Evolutionary conservation across 2,113 vertebrate genomes (phyloP), one percentile per base, ranked within the genome.

Genomic region (Pseudonaja textilis): DNA sequence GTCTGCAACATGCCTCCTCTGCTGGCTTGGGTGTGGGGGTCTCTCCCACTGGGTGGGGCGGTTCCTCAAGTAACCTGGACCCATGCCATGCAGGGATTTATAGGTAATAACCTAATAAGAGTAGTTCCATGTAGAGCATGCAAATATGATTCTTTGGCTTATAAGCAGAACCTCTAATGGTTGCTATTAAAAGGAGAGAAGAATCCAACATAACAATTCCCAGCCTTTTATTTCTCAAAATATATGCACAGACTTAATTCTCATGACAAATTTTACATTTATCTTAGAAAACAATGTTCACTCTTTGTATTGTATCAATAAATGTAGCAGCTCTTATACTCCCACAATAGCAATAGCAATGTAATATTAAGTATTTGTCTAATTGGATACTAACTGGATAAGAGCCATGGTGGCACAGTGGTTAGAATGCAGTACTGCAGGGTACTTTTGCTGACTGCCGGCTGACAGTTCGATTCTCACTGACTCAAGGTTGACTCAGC

Each of bases 251-350:
- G 52, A 69, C n/a, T 52, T 88, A 59, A 10, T 92, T 69, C n/a
- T 91, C 85, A 50, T 87, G 29, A 87, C 85, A 91, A 61, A 81
- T 39, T 42, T 34, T 81, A 91, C 34, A 91, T 20, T 91, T 54
- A 42, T 4, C 12, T 56, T 57, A 85, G 52, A 85, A 69, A 92
- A 92, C 56, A 91, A 91, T 23, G 26, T 39, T 92, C 91, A 69
- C 11, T 64, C 56, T 92, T 54, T 87, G n/a, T 81, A 91, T 18
- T 88, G 45, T 42, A 88, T 64, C 22, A 26, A 61, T 56, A 92
- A 92, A n/a, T 26, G 11, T 69, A 54, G 86, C 85, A 64, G 45
- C 45, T 57, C 56, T 64, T 29, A 52, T 11, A 52, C 26, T 88
- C 34, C 54, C 91, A 54, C 45, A 92, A 92, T 2, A 92, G 55